These are phyloP conservation scores for Orchestes rusci DNA, from an alignment of 2,888 invertebrate species.

Conservation along the genomic window DNA sequence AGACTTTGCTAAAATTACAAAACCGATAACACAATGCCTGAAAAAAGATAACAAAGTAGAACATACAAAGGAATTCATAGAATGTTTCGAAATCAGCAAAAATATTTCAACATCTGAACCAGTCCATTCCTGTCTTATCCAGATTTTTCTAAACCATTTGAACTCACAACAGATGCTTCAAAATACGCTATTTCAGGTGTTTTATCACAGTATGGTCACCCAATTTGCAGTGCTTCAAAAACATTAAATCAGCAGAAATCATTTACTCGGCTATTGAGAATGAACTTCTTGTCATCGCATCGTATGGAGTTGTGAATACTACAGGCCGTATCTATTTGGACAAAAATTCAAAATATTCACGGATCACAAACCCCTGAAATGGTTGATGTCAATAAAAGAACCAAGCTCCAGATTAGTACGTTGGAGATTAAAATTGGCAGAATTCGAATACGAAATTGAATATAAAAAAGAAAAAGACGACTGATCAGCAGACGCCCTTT, in stretches of 20 bases:
- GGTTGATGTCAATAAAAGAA: too few species aligned
- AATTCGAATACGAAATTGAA: conserved; percentile 14
- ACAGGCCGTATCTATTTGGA: not conserved
- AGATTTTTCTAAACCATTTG: too few species aligned
- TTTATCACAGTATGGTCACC: conserved; percentile 5
- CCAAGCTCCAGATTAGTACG: too few species aligned
- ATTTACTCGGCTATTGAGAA: conserved; percentile 1
- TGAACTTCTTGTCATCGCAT: not conserved
- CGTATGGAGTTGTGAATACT: conserved; percentile 2
- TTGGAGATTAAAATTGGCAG: too few species aligned
- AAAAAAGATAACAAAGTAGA: conserved; percentile 18
- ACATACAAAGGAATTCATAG: conserved; percentile 13
- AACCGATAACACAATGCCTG: conserved; percentile 13
- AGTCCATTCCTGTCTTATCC: conserved; percentile 23
- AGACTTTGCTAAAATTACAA: too few species aligned
- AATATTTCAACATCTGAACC: conserved; percentile 18
- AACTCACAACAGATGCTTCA: conserved; percentile 21
- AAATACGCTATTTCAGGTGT: conserved; percentile 9
- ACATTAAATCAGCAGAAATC: not conserved
- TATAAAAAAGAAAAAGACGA: conserved; percentile 20
- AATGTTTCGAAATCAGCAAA: conserved; percentile 17
- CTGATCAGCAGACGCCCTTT: conserved; percentile 17
- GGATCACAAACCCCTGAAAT: too few species aligned
- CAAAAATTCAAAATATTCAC: conserved; percentile 3
- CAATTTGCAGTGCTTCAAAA: not conserved